phyloP scores from a whole-genome alignment of 2,797 vertebrate species.

The Rallus crepitans region DNA sequence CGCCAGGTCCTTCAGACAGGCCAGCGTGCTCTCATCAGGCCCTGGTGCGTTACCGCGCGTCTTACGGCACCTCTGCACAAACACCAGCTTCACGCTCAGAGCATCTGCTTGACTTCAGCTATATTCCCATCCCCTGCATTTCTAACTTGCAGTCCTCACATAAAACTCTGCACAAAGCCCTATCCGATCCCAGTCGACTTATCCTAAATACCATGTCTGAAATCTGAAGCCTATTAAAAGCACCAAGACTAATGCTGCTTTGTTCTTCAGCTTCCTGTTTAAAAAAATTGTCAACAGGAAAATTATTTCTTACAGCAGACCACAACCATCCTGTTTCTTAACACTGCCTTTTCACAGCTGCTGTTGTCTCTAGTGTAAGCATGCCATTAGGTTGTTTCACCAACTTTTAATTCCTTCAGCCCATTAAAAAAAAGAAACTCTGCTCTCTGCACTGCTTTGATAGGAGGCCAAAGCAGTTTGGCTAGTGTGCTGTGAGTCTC shows the following conservation, averaged over 20 bases:
- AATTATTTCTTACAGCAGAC: conserved; percentile 79
- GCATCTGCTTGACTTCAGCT: neutral
- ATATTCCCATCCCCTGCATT: neutral
- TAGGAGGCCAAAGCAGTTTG: neutral
- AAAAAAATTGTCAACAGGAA: conserved; percentile 86
- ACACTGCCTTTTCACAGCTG: conserved; percentile 77
- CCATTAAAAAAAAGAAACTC: neutral
- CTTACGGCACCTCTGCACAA: neutral
- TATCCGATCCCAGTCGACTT: neutral
- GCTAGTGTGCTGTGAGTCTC: neutral
- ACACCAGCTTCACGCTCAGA: neutral
- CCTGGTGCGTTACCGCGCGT: neutral
- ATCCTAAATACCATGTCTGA: conserved; percentile 53
- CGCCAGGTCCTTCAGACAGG: neutral
- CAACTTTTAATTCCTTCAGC: conserved; percentile 28
- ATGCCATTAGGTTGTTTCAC: conserved; percentile 34
- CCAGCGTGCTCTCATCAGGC: neutral
- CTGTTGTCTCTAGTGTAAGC: conserved; percentile 58
- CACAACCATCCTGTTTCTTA: conserved; percentile 87
- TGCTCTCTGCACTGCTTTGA: neutral
- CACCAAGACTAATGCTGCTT: conserved; percentile 72
- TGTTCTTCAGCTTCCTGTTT: conserved; percentile 84
- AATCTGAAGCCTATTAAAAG: conserved; percentile 73
- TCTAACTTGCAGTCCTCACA: neutral
- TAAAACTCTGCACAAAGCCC: neutral